Percentiles rank a stretch among this genome's conserved stretches.
These are phyloP conservation scores for Amphiprion percula DNA, from an alignment of 2,113 vertebrate genomes.

Conservation along the genomic window DNA sequence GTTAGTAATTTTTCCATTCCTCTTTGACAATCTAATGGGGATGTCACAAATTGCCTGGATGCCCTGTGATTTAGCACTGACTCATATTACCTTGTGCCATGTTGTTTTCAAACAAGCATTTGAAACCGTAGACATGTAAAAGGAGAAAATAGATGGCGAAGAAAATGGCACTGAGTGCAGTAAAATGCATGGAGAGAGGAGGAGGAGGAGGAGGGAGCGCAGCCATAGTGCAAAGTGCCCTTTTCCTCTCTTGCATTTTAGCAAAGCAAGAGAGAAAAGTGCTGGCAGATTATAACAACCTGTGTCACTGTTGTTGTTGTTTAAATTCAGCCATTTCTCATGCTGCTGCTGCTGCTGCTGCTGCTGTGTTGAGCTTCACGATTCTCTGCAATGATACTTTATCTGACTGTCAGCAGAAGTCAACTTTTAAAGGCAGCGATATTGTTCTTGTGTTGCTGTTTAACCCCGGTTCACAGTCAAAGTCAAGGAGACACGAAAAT, in stretches of 20 bases:
- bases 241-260: conserved; percentile 34
- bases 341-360: background rate
- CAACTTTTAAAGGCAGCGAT: background rate
- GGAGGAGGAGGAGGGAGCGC: conserved; percentile 3
- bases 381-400: conserved; percentile 28
- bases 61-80: background rate
- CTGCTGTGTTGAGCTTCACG: conserved; percentile 1
- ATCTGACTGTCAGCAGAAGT: conserved; percentile 40
- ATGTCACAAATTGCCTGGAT: conserved; percentile 13
- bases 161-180: conserved; percentile 36
- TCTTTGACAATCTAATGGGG: conserved; percentile 3
- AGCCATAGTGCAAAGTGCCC: conserved; percentile 30
- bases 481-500: conserved; percentile 4
- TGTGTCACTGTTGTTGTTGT: conserved; percentile 30
- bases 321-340: conserved; percentile 8
- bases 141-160: conserved; percentile 13
- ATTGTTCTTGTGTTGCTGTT: conserved; percentile 22
- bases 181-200: conserved; percentile 1
- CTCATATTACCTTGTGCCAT: conserved; percentile 16
- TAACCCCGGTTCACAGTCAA: background rate
- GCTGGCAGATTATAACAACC: conserved; percentile 44
- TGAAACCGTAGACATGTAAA: conserved; percentile 10
- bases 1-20: conserved; percentile 5
- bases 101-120: conserved; percentile 26
- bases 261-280: conserved; percentile 20